These are phyloP conservation scores for Papilio dardanus DNA, from an alignment of 1,140 invertebrate species.

Conservation along the genomic window DNA sequence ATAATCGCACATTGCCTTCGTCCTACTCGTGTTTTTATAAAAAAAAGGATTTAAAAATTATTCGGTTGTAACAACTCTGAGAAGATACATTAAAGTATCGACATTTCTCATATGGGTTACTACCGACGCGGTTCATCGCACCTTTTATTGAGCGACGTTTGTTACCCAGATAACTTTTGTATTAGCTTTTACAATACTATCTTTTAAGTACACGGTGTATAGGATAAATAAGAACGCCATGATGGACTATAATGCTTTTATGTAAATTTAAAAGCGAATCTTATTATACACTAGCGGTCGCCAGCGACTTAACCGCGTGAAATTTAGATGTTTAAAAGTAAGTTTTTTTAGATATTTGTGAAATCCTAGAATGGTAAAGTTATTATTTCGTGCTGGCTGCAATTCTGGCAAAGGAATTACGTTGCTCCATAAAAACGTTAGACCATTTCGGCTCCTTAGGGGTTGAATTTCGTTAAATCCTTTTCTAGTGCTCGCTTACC, in stretches of 20 bases:
- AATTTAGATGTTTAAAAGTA: too few species aligned
- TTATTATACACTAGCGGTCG: too few species aligned
- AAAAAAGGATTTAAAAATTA: neutral
- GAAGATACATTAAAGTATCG: conserved; percentile 55
- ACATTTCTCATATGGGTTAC: conserved; percentile 79
- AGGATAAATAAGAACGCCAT: conserved; percentile 40
- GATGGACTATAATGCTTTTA: conserved; percentile 44
- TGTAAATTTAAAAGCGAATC: conserved; percentile 33
- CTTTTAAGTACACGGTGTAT: conserved; percentile 53
- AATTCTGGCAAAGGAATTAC: too few species aligned
- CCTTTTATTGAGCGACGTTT: conserved; percentile 79
- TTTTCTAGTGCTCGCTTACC: too few species aligned
- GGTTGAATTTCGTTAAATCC: too few species aligned
- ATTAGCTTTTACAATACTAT: conserved; percentile 77
- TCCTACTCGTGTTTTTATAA: neutral
- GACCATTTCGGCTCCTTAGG: too few species aligned
- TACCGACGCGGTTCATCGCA: conserved; percentile 76
- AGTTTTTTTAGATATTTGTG: too few species aligned
- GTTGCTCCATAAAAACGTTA: too few species aligned
- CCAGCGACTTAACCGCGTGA: too few species aligned
- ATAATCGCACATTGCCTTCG: neutral
- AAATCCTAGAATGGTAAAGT: too few species aligned
- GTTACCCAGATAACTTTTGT: conserved; percentile 78
- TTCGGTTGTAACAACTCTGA: conserved; percentile 57
- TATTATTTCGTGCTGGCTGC: too few species aligned